These are phyloP conservation scores for Tridacna crocea DNA, from an alignment of 2,888 invertebrate species.

Conservation along the genomic window DNA sequence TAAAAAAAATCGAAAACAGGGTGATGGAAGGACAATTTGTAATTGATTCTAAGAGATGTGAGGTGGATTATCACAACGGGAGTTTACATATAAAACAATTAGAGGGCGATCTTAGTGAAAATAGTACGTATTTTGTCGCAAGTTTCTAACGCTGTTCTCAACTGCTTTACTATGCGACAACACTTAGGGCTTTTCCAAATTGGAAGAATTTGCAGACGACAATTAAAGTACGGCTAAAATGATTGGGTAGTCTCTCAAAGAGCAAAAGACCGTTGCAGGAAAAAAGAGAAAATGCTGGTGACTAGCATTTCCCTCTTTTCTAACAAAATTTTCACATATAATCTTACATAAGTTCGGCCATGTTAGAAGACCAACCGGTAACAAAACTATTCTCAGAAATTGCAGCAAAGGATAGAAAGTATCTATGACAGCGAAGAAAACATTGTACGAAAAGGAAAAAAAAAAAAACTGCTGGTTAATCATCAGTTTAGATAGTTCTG, in stretches of 20 bases:
- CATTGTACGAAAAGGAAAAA: too few relatives aligned
- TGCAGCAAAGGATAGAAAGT: too few relatives aligned
- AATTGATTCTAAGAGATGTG: conserved; percentile 22
- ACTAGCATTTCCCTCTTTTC: too few relatives aligned
- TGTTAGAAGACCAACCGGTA: too few relatives aligned
- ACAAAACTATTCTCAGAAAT: too few relatives aligned
- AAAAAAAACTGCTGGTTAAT: too few relatives aligned
- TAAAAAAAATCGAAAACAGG: neutral
- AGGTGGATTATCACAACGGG: conserved; percentile 25
- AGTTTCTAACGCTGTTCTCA: neutral
- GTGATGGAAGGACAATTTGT: conserved; percentile 39
- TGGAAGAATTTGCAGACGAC: neutral
- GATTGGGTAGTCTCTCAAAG: neutral
- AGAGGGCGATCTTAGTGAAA: neutral
- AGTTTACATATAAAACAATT: neutral
- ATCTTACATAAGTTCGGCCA: too few relatives aligned
- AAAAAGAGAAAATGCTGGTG: too few relatives aligned
- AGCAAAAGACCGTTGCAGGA: too few relatives aligned
- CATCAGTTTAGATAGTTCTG: too few relatives aligned
- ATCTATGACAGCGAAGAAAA: too few relatives aligned
- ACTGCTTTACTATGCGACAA: neutral
- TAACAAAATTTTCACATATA: too few relatives aligned
- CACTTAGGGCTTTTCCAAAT: neutral
- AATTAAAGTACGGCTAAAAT: neutral
- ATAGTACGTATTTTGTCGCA: neutral